Evolutionary conservation across 2,113 vertebrate genomes (phyloP).

Genomic region (Serilophus lunatus): DNA sequence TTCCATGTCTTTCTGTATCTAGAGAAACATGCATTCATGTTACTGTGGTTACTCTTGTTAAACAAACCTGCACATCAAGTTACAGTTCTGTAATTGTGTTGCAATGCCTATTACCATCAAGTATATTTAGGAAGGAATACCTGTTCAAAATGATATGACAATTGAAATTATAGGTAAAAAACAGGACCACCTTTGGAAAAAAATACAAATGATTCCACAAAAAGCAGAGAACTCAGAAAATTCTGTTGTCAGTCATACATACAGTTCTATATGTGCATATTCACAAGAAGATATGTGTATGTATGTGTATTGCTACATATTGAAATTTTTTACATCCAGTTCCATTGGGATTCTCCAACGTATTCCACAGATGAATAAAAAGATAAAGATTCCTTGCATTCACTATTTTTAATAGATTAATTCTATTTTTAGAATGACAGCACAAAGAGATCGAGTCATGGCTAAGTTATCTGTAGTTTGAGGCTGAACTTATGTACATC

Average conservation of each 20-base stretch:
- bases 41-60: neutral
- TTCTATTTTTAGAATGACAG: neutral
- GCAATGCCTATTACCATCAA: neutral
- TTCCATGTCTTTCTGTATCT: neutral
- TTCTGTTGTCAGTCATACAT: fast-evolving
- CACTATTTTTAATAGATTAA: neutral
- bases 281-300: neutral
- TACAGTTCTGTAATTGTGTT: neutral
- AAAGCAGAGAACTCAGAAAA: neutral
- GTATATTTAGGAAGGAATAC: neutral
- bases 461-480: neutral
- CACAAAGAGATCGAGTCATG: neutral
- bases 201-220: neutral
- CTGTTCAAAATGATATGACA: neutral
- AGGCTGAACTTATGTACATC: neutral
- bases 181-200: neutral
- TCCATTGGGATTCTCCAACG: neutral
- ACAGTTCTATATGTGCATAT: neutral
- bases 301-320: neutral
- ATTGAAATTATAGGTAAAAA: neutral
- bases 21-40: neutral
- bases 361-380: neutral
- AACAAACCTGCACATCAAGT: neutral
- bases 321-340: neutral
- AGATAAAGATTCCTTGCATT: neutral